Evolutionary conservation across 2,113 vertebrate species (phyloP).

Genomic region (Maccullochella peelii): DNA sequence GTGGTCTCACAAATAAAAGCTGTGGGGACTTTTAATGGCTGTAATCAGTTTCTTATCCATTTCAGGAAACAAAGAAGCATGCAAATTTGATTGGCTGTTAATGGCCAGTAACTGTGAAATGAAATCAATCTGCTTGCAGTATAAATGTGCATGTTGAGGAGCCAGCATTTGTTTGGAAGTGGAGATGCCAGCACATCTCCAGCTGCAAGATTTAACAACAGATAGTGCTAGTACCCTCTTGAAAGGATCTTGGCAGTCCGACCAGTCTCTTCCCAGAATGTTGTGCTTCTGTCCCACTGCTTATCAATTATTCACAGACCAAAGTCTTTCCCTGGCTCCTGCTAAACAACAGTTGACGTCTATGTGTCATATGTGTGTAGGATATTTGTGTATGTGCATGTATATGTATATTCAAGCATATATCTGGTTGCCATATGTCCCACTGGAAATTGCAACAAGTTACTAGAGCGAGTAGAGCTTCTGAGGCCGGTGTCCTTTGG

Average conservation of each 20-base stretch:
- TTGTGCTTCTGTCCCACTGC: slow-evolving; percentile 22
- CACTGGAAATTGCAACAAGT: slow-evolving; percentile 34
- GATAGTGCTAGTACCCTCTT: slow-evolving; percentile 33
- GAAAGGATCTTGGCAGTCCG: slow-evolving; percentile 31
- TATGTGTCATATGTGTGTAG: slow-evolving; percentile 1
- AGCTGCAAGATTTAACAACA: slow-evolving; percentile 46
- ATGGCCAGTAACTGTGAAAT: slow-evolving; percentile 17
- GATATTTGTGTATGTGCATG: background rate
- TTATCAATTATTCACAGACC: slow-evolving; percentile 50
- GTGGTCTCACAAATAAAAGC: background rate
- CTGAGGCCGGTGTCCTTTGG: slow-evolving; percentile 21
- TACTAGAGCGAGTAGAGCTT: slow-evolving; percentile 7
- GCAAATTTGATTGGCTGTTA: slow-evolving; percentile 15
- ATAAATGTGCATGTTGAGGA: background rate
- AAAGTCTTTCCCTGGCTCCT: slow-evolving; percentile 24
- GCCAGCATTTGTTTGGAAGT: slow-evolving; percentile 3
- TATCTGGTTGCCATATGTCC: slow-evolving; percentile 37
- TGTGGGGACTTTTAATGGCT: background rate
- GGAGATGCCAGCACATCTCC: slow-evolving; percentile 41
- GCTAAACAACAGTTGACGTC: slow-evolving; percentile 71
- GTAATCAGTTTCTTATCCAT: background rate
- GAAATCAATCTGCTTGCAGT: background rate
- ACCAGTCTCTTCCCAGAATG: slow-evolving; percentile 21
- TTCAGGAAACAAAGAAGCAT: slow-evolving; percentile 24
- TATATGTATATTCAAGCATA: background rate